Base-by-base conservation (phyloP, 30 jellyfish, hydroid and myxozoan genomes). In the Aurelia sp. region DNA sequence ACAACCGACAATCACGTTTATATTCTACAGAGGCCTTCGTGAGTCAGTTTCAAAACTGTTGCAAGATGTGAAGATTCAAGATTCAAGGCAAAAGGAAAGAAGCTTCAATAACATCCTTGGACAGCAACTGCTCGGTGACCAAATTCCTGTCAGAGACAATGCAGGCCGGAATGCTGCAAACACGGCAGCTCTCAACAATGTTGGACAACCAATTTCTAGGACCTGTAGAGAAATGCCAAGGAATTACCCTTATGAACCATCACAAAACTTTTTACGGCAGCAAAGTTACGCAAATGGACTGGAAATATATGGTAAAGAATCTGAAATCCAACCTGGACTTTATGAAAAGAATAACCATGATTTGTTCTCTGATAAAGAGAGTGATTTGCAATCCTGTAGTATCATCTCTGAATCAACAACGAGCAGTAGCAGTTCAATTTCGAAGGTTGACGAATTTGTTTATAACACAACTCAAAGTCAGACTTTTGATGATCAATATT, bases 41-140 rank as follows among this genome's bases (percentile, higher is more conserved):
- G 81, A 84, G 17, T 84, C 93, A 3, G 93, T 84, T 13, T 81
- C 87, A 7, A 72, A 63, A 48, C 88, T 84, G 48, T 76, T 84
- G 2, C 77, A 47, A 63, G 93, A 84, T 44, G 87, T 84, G 20
- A 72, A 84, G 47, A 72, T 68, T 48, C 59, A 84, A 73, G 93
- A 84, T n/a, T 19, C 89, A 9, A 41, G 89, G 27, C 51, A 66
- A 18, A 73, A 31, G 27, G 69, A 48, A 5, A 5, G 52, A 41
- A n/a, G 19, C 17, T 15, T 31, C n/a, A 48, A 41, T 57, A 13
- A 21, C 30, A 17, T 17, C 13, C 15, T 19, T 15, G 50, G 21
- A 48, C 20, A 48, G 4, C 85, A 20, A 20, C n/a, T 17, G 53
- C 78, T 5, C 5, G 66, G 8, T 18, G 66, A 21, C 64, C 82